Conservation (phyloP, 2,888 invertebrate genomes). For the Papilio elwesi region DNA sequence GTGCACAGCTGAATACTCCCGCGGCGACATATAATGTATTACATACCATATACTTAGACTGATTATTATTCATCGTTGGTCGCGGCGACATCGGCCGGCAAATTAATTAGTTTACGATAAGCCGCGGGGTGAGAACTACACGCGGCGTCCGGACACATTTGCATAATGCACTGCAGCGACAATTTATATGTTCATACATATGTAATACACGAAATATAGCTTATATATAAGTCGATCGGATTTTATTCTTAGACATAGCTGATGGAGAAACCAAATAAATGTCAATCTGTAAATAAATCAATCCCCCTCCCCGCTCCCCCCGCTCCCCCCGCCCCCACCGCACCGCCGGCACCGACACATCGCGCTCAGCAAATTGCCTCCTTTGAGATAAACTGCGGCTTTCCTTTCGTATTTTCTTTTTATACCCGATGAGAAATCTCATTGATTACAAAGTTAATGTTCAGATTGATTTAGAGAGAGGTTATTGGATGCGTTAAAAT, state of each 20-base stretch:
- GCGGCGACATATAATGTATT: no score
- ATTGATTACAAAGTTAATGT: background rate
- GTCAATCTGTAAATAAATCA: conserved; percentile 7
- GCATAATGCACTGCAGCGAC: background rate
- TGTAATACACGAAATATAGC: background rate
- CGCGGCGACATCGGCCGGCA: background rate
- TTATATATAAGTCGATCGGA: background rate
- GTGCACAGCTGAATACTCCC: no score
- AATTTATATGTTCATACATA: background rate
- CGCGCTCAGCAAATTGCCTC: conserved; percentile 19
- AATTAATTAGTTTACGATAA: conserved; percentile 13
- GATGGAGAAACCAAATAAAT: conserved; percentile 2
- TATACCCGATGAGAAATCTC: background rate
- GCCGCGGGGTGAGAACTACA: background rate
- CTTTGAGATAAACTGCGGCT: conserved; percentile 25
- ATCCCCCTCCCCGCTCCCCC: background rate
- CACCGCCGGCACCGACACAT: background rate
- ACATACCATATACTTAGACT: background rate
- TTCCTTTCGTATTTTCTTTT: conserved; percentile 8
- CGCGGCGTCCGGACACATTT: background rate
- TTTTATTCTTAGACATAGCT: background rate
- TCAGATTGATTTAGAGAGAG: conserved; percentile 2
- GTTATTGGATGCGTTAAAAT: background rate
- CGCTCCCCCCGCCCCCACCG: background rate
- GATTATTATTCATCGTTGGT: background rate